These are phyloP conservation scores for Arctopsyche grandis DNA, from an alignment of 1,140 invertebrate species.

Conservation along the genomic window DNA sequence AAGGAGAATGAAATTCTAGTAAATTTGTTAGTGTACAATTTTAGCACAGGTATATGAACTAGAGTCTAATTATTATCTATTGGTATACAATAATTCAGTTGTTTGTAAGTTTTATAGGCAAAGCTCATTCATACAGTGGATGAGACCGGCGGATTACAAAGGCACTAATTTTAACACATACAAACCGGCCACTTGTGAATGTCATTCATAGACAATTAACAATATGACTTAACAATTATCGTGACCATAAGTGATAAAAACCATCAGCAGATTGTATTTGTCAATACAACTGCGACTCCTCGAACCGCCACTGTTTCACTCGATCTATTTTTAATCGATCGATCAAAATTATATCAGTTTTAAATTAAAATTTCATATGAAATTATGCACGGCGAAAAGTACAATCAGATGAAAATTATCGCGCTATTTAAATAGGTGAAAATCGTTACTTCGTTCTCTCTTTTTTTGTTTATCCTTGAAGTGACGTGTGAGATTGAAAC, in stretches of 20 bases:
- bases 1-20: neutral
- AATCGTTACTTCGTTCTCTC: too few relatives aligned
- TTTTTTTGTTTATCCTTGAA: neutral
- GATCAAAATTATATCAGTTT: neutral
- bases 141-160: slow-evolving; percentile 45
- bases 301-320: neutral
- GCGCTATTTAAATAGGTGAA: too few relatives aligned
- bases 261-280: slow-evolving; percentile 14
- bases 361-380: too few relatives aligned
- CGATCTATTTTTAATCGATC: slow-evolving; percentile 4
- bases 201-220: slow-evolving; percentile 55
- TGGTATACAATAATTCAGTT: slow-evolving; percentile 35
- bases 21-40: slow-evolving; percentile 32
- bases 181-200: slow-evolving; percentile 35
- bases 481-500: neutral
- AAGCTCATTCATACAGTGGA: slow-evolving; percentile 7
- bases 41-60: slow-evolving; percentile 28
- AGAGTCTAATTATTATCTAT: slow-evolving; percentile 37
- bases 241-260: slow-evolving; percentile 43
- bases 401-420: too few relatives aligned
- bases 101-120: slow-evolving; percentile 42
- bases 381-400: too few relatives aligned
- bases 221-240: slow-evolving; percentile 53
- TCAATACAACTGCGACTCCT: neutral
- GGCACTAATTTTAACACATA: slow-evolving; percentile 52